These are phyloP conservation scores for Virgularia gustaviana DNA, from an alignment of 92 coral and sea anemone genomes.

Conservation along the genomic window DNA sequence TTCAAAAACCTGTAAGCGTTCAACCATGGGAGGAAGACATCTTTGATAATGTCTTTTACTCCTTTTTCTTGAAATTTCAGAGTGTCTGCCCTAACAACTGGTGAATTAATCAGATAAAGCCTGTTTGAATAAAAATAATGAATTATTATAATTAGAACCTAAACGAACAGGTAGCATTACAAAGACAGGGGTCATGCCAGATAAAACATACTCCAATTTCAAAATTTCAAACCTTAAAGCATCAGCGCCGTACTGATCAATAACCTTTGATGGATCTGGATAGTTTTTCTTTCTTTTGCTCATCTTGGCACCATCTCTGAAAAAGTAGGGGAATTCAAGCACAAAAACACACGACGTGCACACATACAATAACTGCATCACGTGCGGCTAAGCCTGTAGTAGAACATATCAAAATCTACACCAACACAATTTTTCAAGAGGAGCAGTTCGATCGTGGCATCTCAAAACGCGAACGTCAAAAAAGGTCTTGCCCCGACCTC, in stretches of 20 bases:
- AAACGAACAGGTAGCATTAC: too few relatives aligned
- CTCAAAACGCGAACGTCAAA: too few relatives aligned
- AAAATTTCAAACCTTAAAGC: conserved; percentile 75
- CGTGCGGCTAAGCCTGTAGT: too few relatives aligned
- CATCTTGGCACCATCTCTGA: conserved; percentile 94
- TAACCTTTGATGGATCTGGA: conserved; percentile 89
- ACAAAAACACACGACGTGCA: too few relatives aligned
- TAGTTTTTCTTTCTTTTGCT: conserved; percentile 96
- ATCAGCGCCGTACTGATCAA: conserved; percentile 85
- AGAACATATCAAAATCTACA: too few relatives aligned
- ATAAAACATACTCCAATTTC: neutral
- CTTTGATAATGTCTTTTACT: conserved; percentile 94
- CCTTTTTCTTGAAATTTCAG: conserved; percentile 97
- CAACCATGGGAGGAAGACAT: conserved; percentile 96
- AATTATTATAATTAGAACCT: too few relatives aligned
- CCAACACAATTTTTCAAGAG: too few relatives aligned
- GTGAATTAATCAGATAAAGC: conserved; percentile 92
- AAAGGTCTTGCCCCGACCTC: too few relatives aligned
- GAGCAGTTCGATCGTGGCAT: too few relatives aligned
- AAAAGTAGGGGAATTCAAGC: neutral
- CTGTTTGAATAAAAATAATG: conserved; percentile 59
- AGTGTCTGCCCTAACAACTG: conserved; percentile 96
- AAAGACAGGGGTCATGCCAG: neutral
- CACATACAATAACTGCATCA: too few relatives aligned
- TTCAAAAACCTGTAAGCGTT: conserved; percentile 91